These are phyloP conservation scores for Drosophila birchii DNA, from an alignment of 2,888 invertebrate species.

Conservation along the genomic window DNA sequence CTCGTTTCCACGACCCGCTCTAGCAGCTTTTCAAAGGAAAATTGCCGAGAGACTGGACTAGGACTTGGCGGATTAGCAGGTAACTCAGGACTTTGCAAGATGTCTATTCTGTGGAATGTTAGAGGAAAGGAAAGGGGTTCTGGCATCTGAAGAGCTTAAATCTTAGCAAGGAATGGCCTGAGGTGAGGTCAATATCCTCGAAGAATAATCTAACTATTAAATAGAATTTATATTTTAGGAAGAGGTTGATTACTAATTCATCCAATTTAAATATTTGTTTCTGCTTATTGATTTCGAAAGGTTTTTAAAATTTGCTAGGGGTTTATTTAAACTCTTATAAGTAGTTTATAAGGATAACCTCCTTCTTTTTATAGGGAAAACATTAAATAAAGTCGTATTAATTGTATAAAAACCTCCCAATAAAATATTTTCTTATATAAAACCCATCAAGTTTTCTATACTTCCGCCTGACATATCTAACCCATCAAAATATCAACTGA, in stretches of 20 bases:
- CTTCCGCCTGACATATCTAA: neutral
- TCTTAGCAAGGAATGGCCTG: neutral
- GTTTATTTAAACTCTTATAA: neutral
- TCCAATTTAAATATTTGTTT: neutral
- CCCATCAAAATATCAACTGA: neutral
- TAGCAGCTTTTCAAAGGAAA: slow-evolving; percentile 39
- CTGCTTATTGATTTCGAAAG: too few relatives aligned
- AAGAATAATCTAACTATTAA: neutral
- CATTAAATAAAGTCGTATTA: neutral
- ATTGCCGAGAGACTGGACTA: slow-evolving; percentile 12
- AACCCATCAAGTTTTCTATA: neutral
- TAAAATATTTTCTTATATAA: neutral
- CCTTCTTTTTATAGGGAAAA: too few relatives aligned
- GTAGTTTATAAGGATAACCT: fast-evolving
- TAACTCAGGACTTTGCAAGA: slow-evolving; percentile 21
- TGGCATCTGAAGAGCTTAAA: neutral
- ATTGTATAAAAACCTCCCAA: neutral
- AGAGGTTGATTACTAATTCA: neutral
- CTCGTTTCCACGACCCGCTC: slow-evolving; percentile 33
- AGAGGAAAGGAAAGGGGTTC: neutral
- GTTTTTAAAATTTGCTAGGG: too few relatives aligned
- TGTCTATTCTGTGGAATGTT: slow-evolving; percentile 14
- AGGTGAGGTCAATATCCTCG: neutral
- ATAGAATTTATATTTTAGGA: neutral
- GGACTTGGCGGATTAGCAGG: slow-evolving; percentile 22